These are phyloP conservation scores for Horisme vitalbata DNA, from an alignment of 2,888 invertebrate species.

Conservation along the genomic window DNA sequence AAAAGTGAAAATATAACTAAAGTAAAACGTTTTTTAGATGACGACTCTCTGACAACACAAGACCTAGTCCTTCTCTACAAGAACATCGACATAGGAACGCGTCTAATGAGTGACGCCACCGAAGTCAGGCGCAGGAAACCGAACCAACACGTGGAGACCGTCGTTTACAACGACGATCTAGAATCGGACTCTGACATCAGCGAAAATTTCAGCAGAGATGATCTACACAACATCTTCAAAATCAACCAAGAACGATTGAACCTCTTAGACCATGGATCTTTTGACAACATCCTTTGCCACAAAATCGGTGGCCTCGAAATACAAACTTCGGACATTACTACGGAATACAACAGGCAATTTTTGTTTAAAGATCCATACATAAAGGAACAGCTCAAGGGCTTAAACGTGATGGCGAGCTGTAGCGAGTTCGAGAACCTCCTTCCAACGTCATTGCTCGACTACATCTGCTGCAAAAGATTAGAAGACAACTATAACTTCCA, in stretches of 20 bases:
- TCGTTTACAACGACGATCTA: conserved; percentile 61
- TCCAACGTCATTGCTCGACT: conserved; percentile 65
- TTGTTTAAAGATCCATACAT: conserved; percentile 57
- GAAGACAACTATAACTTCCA: conserved; percentile 71
- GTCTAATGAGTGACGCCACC: conserved; percentile 49
- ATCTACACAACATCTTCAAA: conserved; percentile 51
- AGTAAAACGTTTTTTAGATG: conserved; percentile 47
- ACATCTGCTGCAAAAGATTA: conserved; percentile 64
- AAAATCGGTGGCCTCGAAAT: conserved; percentile 61
- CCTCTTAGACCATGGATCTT: conserved; percentile 50
- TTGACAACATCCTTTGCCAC: conserved; percentile 58
- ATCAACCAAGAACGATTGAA: conserved; percentile 64
- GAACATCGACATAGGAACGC: conserved; percentile 64
- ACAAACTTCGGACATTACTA: conserved; percentile 43
- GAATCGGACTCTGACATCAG: conserved; percentile 62
- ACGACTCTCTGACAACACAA: conserved; percentile 50
- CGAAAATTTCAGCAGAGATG: conserved; percentile 58
- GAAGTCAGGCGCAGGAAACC: conserved; percentile 42
- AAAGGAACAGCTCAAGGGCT: conserved; percentile 52
- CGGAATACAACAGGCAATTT: conserved; percentile 51
- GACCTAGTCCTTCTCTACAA: conserved; percentile 70
- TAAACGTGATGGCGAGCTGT: conserved; percentile 43
- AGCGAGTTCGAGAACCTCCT: conserved; percentile 46
- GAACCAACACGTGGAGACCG: conserved; percentile 67
- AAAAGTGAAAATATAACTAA: too few species aligned